A percentile compares a stretch with the other conserved stretches of the same genome.
Conservation (phyloP, 2,797 vertebrate genomes). For the Oreonectes daqikongensis region DNA sequence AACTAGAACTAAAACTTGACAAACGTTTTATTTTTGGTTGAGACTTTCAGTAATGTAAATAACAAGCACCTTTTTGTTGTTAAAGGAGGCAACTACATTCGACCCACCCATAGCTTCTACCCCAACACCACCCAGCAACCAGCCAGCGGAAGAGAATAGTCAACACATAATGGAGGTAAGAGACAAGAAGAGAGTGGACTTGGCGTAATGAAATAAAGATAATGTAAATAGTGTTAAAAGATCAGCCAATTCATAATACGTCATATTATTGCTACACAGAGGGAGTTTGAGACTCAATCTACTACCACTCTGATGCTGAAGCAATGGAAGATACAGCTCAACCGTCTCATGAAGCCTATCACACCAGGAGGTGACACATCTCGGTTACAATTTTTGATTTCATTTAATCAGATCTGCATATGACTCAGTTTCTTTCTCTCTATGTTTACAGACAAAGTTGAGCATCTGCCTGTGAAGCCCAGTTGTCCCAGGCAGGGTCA, state of each 20-base stretch:
- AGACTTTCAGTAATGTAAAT: no score
- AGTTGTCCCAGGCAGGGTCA: constrained; percentile 70
- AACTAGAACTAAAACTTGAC: no score
- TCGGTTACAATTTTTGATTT: neutral
- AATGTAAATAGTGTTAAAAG: neutral
- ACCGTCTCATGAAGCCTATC: constrained; percentile 78
- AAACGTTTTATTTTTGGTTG: no score
- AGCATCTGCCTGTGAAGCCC: constrained; percentile 59
- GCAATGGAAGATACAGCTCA: constrained; percentile 82
- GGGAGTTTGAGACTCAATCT: constrained; percentile 69
- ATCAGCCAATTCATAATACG: no score
- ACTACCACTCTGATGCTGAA: constrained; percentile 54
- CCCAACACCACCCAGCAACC: neutral
- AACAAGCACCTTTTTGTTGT: constrained; percentile 52
- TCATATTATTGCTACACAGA: constrained; percentile 68
- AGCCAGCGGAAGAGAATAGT: neutral
- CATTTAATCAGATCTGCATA: neutral
- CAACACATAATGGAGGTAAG: constrained; percentile 22
- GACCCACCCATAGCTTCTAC: neutral
- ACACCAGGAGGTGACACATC: constrained; percentile 67
- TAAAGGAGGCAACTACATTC: constrained; percentile 1
- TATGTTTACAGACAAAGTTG: constrained; percentile 66
- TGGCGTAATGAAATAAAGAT: neutral
- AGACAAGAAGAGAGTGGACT: neutral
- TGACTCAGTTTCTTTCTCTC: neutral